A percentile compares a stretch with the other conserved stretches of the same genome.
Conservation (phyloP, 2,888 invertebrate species). For the Hemaris fuciformis region DNA sequence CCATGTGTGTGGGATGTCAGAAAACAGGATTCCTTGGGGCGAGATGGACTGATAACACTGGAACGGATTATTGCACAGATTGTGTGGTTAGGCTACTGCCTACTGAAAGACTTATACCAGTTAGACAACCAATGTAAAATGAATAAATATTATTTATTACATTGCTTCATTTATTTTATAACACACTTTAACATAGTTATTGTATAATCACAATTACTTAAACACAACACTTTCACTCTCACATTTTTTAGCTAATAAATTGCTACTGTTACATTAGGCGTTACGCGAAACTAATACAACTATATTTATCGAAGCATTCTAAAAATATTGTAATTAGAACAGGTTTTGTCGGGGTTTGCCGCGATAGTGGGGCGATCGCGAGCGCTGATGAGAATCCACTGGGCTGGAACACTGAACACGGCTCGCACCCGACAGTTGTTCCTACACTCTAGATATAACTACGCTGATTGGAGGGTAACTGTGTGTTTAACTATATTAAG, state of each 20-base stretch:
- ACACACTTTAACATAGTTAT: neutral
- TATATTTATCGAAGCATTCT: conserved; percentile 13
- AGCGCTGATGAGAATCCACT: conserved; percentile 66
- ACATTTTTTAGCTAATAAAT: neutral
- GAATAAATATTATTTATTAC: conserved; percentile 16
- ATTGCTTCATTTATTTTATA: neutral
- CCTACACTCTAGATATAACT: conserved; percentile 14
- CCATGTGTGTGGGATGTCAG: conserved; percentile 71
- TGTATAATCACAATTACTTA: neutral
- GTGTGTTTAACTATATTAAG: neutral
- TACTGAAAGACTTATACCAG: conserved; percentile 60
- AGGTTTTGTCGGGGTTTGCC: conserved; percentile 35
- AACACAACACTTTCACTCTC: neutral
- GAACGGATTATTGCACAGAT: conserved; percentile 75
- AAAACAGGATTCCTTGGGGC: conserved; percentile 70
- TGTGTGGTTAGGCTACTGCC: conserved; percentile 69
- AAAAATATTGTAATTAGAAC: conserved; percentile 25
- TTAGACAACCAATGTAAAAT: conserved; percentile 47
- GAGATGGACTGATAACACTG: conserved; percentile 74
- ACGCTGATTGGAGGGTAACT: conserved; percentile 1
- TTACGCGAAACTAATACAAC: neutral
- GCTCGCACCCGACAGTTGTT: conserved; percentile 37
- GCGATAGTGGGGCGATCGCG: conserved; percentile 52
- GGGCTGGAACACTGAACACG: conserved; percentile 75
- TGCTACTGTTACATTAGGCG: neutral